Base-by-base conservation (phyloP, 2,113 vertebrate genomes). In the Mohoua ochrocephala region DNA sequence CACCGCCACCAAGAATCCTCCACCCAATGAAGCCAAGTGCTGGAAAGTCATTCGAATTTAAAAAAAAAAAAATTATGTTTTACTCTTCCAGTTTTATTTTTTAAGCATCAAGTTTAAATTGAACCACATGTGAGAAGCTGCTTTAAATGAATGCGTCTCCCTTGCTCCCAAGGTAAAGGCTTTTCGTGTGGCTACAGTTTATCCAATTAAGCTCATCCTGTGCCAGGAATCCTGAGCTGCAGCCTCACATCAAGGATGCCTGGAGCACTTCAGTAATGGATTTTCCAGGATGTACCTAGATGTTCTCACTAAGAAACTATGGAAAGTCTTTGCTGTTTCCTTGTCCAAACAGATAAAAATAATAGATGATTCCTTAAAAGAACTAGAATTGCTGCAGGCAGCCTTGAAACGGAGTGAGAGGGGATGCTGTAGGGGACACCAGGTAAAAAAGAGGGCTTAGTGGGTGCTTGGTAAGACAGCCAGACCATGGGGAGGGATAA, bases 281-380 rank as follows among this genome's bases (percentile, higher is more conserved):
- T 84, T 94, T 96, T 93, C 90, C 79, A 92, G 83, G 92, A 94
- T 86, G 50, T 23, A 89, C 65, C 77, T 87, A 71, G 65, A 89
- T 9, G 2, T 52, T 52, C 79, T 93, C 24, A 19, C 78, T 84
- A 81, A 77, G 42, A 88, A 56, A 71, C 24, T 91, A 44, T 69
- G 83, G 80, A 78, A 94, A 94, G 44, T 61, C 88, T 92, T 88
- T 64, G 47, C 85, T 67, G 88, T 54, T 88, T 92, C 60, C 79
- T 78, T 15, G 33, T 60, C 49, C 49, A 73, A 87, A 60, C 31
- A 65, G 74, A 82, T 83, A 94, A 95, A 94, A 96, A 89, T 75
- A 92, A 70, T 27, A 53, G 33, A 63, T 19, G 35, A 81, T 61
- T 50, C 52, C 69, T 87, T 92, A 78, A 60, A 86, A 90, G 77